These are phyloP conservation scores for Neodontobutis hainanensis DNA, from an alignment of 2,113 vertebrate genomes.

Conservation along the genomic window DNA sequence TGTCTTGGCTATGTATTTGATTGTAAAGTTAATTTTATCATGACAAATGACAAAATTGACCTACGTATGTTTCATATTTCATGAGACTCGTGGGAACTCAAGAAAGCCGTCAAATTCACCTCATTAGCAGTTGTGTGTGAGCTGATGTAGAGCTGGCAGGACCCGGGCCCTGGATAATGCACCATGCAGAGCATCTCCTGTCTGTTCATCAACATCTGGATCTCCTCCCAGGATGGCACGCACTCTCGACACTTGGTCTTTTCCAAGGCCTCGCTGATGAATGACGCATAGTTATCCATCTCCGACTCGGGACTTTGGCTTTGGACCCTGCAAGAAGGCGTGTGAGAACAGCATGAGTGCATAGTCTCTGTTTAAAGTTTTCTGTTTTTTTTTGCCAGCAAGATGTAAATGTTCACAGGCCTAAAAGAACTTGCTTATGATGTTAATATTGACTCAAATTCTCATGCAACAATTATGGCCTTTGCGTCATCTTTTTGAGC, in stretches of 20 bases:
- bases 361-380: background rate
- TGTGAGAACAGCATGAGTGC: slow-evolving; percentile 9
- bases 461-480: slow-evolving; percentile 36
- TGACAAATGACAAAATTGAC: background rate
- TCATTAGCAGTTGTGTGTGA: slow-evolving; percentile 94
- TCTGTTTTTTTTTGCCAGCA: slow-evolving; percentile 5
- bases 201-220: slow-evolving; percentile 86
- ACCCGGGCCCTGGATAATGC: slow-evolving; percentile 86
- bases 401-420: slow-evolving; percentile 22
- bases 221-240: slow-evolving; percentile 94
- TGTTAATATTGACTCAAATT: slow-evolving; percentile 39
- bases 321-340: slow-evolving; percentile 81
- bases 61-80: background rate
- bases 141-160: slow-evolving; percentile 89
- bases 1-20: too few relatives aligned
- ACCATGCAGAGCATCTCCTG: slow-evolving; percentile 89
- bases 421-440: slow-evolving; percentile 34
- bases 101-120: slow-evolving; percentile 71
- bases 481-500: slow-evolving; percentile 55
- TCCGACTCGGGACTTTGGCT: slow-evolving; percentile 84
- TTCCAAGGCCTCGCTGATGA: slow-evolving; percentile 88
- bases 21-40: background rate
- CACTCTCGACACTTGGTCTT: slow-evolving; percentile 88
- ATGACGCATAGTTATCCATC: slow-evolving; percentile 89
- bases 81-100: background rate